Evolutionary conservation across 2,113 vertebrate species (phyloP).

Genomic region (Formicarius rufipectus): DNA sequence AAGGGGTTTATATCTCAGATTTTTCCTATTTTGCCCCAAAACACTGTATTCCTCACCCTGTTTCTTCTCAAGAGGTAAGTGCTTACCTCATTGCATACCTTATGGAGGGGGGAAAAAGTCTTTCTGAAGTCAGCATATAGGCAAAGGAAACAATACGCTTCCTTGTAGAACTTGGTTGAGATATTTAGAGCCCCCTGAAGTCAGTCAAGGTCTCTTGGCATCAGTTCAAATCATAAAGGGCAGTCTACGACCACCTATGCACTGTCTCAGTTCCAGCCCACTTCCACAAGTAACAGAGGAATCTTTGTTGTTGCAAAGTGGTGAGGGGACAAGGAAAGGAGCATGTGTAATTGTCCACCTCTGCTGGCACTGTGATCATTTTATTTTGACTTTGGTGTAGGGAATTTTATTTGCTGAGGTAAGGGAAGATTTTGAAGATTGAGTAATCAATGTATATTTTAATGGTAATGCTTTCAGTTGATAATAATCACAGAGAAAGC

Average conservation of each 20-base stretch:
- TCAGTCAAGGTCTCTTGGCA: not conserved
- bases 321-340: not conserved
- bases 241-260: not conserved
- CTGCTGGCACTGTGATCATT: not conserved
- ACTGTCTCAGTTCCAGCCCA: not conserved
- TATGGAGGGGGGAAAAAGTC: accelerated
- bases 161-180: not conserved
- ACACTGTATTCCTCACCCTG: not conserved
- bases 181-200: not conserved
- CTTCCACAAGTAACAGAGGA: not conserved
- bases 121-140: not conserved
- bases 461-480: not conserved
- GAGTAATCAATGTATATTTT: not conserved
- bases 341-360: accelerated
- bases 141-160: not conserved
- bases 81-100: not conserved
- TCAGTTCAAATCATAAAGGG: not conserved
- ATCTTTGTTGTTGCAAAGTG: not conserved
- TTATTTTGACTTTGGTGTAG: not conserved
- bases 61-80: not conserved
- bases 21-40: not conserved
- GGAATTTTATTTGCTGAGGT: not conserved
- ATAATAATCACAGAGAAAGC: not conserved
- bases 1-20: not conserved
- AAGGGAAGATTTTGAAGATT: not conserved